phyloP scores from a whole-genome alignment of 2,797 vertebrate species.

The Morelia viridis region DNA sequence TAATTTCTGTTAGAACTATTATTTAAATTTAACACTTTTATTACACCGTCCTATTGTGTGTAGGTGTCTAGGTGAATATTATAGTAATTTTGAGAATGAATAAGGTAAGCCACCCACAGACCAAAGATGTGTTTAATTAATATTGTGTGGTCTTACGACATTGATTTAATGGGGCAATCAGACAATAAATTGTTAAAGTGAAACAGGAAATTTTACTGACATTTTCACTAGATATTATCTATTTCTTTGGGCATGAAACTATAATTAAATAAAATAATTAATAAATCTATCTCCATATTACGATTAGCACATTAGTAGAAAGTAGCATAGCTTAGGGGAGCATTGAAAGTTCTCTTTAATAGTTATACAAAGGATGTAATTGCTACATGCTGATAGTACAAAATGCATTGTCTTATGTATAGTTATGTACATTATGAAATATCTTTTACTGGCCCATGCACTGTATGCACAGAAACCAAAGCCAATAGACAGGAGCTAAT shows the following conservation, averaged over 20 bases:
- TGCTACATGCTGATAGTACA: not conserved
- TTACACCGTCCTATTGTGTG: not conserved
- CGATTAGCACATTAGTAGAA: not conserved
- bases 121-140: not conserved
- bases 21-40: slow-evolving; percentile 14
- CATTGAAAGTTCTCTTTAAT: not conserved
- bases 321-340: not conserved
- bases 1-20: not conserved
- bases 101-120: not conserved
- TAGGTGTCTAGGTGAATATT: not conserved
- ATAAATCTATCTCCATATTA: not conserved
- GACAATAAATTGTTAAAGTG: not conserved
- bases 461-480: not conserved
- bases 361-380: not conserved
- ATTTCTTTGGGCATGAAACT: not conserved
- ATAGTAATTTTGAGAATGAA: slow-evolving; percentile 10
- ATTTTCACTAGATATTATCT: not conserved
- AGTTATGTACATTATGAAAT: not conserved
- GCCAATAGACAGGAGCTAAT: not conserved
- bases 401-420: not conserved
- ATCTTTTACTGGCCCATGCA: not conserved
- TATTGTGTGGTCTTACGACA: not conserved
- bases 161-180: not conserved
- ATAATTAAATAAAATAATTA: not conserved
- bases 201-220: not conserved